Evolutionary conservation across 1,140 invertebrate species (phyloP), one percentile per base, ranked within the genome.

Genomic region (Bombus cullumanus): DNA sequence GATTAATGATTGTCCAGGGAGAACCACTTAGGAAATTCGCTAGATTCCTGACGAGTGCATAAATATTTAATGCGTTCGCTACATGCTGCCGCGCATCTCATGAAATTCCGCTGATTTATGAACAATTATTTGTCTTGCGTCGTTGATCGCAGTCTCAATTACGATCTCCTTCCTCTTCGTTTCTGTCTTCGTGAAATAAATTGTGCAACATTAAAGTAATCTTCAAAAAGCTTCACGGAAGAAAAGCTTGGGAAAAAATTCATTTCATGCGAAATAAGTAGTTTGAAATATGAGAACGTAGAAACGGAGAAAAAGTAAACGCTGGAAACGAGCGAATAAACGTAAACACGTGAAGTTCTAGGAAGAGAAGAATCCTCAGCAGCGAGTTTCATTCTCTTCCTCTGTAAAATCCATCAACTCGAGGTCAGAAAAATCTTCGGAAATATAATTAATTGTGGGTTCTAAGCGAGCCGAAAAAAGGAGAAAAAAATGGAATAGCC

Each of bases 11-110:
- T 53, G 25, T 25, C 31, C 39, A 18, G 15, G 9, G 64, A 62
- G 34, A 79, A 57, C 39, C 83, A 71, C 68, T 79, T 53, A 62
- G 53, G 76, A 84, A 84, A 69, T 79, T 68, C 76, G 72, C 76
- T 80, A 59, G 75, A 64, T 47, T 73, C 53, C 39, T 85, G 80
- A 85, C 83, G 77, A 80, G 53, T 80, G 83, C 68, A 85, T 85
- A 80, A 85, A 85, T 85, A 85, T 85, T 85, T 85, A 85, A 85
- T 79, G 83, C 39, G 71, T n/a, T 34, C 13, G 43, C 13, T 68
- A 47, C 81, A 68, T 25, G 75, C 62, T 34, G 31, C 31, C 66
- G 53, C 8, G 81, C 62, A 5, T 57, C 74, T 18, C 43, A 53
- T 72, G 83, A 85, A 80, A 85, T 85, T 80, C 83, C 31, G 39